A percentile compares a stretch with the other conserved stretches of the same genome.
Evolutionary conservation across 2,797 vertebrate genomes (phyloP).

Genomic region (Toxotes lorentzi): DNA sequence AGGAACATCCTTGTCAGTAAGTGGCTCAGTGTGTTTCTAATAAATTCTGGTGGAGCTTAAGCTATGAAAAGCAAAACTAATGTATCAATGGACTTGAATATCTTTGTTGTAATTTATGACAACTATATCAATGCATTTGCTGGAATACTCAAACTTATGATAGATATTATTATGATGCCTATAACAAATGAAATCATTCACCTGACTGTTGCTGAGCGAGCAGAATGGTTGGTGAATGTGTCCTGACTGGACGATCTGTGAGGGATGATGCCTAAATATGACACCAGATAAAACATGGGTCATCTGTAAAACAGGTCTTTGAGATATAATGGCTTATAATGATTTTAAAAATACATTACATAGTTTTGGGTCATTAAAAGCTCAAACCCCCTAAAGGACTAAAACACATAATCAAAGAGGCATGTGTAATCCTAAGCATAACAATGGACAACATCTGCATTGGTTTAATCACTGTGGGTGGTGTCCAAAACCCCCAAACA

Average conservation of each 20-base stretch:
- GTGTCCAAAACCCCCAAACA: not conserved
- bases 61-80: not conserved
- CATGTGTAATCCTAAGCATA: constrained; percentile 22
- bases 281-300: constrained; percentile 18
- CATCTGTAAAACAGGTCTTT: constrained; percentile 2
- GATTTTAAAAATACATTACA: constrained; percentile 13
- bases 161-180: not conserved
- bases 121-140: not conserved
- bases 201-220: constrained; percentile 76
- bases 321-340: constrained; percentile 11
- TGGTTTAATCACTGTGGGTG: constrained; percentile 30
- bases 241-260: constrained; percentile 71
- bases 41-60: no score
- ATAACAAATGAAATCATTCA: constrained; percentile 37
- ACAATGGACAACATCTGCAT: constrained; percentile 45
- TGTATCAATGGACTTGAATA: not conserved
- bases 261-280: constrained; percentile 64
- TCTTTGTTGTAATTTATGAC: not conserved
- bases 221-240: constrained; percentile 56
- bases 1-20: no score
- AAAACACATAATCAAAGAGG: constrained; percentile 28
- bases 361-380: constrained; percentile 27
- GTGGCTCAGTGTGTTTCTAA: no score
- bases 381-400: constrained; percentile 28
- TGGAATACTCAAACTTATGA: not conserved